Percentiles rank a stretch among this genome's conserved stretches.
Evolutionary conservation across 2,113 vertebrate species (phyloP).

Genomic region (Poecile atricapillus): DNA sequence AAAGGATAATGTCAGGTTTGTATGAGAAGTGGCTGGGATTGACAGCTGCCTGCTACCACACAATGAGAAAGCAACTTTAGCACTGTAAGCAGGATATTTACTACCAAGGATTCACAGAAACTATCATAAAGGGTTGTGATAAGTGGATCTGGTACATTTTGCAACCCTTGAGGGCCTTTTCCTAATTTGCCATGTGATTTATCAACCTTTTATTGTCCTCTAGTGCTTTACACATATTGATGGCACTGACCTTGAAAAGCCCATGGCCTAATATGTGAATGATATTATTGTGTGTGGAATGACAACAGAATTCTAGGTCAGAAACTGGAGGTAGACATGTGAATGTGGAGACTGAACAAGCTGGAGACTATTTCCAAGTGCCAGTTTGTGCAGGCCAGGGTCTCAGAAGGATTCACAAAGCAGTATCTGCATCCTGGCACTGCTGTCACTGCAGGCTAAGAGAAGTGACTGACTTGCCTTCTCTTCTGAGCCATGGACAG

Average conservation of each 20-base stretch:
- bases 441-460: background rate
- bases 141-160: constrained; percentile 28
- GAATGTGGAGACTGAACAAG: background rate
- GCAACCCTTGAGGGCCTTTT: constrained; percentile 51
- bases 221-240: constrained; percentile 39
- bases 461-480: background rate
- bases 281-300: constrained; percentile 19
- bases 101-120: background rate
- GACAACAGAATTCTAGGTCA: constrained; percentile 19
- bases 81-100: constrained; percentile 16
- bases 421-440: background rate
- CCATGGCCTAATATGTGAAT: background rate
- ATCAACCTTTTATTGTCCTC: constrained; percentile 55
- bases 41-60: background rate
- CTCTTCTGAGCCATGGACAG: background rate
- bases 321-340: background rate
- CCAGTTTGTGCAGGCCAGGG: background rate
- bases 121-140: constrained; percentile 3
- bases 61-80: background rate
- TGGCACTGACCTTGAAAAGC: constrained; percentile 39
- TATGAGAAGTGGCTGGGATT: background rate
- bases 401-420: background rate
- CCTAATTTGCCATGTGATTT: constrained; percentile 46
- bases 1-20: background rate
- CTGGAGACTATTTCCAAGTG: background rate